These are phyloP conservation scores for Hydropotes inermis DNA, from an alignment of 2,113 vertebrate species.

Conservation along the genomic window DNA sequence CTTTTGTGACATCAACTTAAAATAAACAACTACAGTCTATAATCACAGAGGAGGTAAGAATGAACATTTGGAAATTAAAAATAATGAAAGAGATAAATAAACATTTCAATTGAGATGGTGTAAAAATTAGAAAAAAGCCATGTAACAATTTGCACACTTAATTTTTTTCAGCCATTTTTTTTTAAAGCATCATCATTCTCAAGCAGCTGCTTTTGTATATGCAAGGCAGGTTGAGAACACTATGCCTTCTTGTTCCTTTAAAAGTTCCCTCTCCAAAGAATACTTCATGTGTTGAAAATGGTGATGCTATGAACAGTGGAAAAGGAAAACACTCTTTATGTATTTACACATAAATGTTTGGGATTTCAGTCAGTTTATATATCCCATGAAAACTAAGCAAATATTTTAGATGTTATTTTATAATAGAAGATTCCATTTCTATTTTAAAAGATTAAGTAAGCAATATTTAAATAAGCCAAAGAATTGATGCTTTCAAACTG, in stretches of 20 bases:
- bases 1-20: not conserved
- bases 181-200: not conserved
- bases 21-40: not conserved
- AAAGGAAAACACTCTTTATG: not conserved
- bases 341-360: not conserved
- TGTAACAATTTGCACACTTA: not conserved
- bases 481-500: not conserved
- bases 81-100: not conserved
- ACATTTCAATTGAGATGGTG: not conserved
- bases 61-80: not conserved
- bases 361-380: not conserved
- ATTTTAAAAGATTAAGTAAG: not conserved
- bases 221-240: not conserved
- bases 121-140: not conserved
- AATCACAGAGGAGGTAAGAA: slow-evolving; percentile 43
- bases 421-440: not conserved
- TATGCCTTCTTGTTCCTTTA: not conserved
- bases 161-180: not conserved
- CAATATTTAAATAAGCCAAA: not conserved
- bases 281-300: not conserved
- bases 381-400: not conserved
- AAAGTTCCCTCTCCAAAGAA: not conserved
- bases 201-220: not conserved
- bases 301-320: not conserved
- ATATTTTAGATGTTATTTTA: not conserved